Evolutionary conservation across 2,113 vertebrate genomes (phyloP).

Genomic region (Sylvilagus bachmani): DNA sequence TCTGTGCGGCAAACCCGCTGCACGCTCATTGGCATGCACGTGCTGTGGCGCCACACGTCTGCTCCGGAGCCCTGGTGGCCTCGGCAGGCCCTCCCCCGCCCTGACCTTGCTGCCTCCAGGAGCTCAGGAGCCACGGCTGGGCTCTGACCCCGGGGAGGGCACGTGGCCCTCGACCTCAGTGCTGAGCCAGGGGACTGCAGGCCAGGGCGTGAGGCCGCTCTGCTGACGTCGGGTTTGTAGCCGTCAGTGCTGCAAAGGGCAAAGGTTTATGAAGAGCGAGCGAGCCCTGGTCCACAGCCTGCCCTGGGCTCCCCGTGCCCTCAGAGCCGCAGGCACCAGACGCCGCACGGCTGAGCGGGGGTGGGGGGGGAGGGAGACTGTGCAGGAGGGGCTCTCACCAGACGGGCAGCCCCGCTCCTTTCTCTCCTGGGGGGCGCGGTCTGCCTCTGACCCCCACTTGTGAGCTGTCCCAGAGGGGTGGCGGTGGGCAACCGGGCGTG

Average conservation of each 20-base stretch:
- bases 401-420: not conserved
- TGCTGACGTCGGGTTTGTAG: conserved; percentile 52
- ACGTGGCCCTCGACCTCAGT: conserved; percentile 75
- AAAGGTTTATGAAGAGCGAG: conserved; percentile 69
- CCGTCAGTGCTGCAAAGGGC: conserved; percentile 10
- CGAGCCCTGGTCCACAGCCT: conserved; percentile 53
- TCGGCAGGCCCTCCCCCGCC: not conserved
- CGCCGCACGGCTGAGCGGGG: not conserved
- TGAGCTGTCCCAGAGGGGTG: not conserved
- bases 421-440: not conserved
- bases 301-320: conserved; percentile 5
- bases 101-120: not conserved
- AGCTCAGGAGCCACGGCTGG: conserved; percentile 28
- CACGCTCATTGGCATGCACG: conserved; percentile 87
- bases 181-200: conserved; percentile 77
- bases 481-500: too few species aligned
- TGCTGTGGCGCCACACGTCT: conserved; percentile 82
- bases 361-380: not conserved
- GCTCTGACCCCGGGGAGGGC: conserved; percentile 43
- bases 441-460: fast-evolving
- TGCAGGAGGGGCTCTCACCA: not conserved
- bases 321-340: not conserved
- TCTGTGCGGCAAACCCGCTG: conserved; percentile 86
- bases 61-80: conserved; percentile 74
- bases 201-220: conserved; percentile 64